Conservation (phyloP, 2,888 invertebrate species). For the Harpalus rubripes region DNA sequence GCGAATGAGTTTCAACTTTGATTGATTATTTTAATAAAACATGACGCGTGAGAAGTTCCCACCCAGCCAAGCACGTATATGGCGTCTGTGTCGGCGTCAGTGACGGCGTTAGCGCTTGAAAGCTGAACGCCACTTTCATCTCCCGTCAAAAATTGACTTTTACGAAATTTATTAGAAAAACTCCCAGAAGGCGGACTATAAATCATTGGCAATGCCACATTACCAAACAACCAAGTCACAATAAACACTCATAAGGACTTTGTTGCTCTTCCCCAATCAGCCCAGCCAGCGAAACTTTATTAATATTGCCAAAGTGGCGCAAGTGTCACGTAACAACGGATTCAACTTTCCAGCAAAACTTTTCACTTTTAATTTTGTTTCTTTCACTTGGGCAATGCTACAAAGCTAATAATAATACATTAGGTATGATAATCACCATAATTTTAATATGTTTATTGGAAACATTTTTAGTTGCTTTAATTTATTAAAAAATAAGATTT, state of each 20-base stretch:
- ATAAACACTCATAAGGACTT: constrained; percentile 59
- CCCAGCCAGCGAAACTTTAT: constrained; percentile 25
- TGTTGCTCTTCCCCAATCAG: neutral
- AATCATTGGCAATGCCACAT: constrained; percentile 65
- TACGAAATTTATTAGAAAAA: constrained; percentile 64
- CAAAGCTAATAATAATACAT: too few species aligned
- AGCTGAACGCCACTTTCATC: constrained; percentile 48
- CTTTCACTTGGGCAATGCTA: neutral
- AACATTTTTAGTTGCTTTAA: too few species aligned
- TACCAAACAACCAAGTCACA: constrained; percentile 65
- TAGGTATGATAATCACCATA: too few species aligned
- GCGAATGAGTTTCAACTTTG: constrained; percentile 61
- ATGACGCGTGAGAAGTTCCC: constrained; percentile 61
- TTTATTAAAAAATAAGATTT: too few species aligned
- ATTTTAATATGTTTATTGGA: too few species aligned
- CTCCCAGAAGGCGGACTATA: constrained; percentile 54
- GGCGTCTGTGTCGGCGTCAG: neutral
- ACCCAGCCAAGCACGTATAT: constrained; percentile 13
- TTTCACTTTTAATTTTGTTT: neutral
- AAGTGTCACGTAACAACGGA: neutral
- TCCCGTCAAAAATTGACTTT: constrained; percentile 62
- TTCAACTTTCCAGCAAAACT: neutral
- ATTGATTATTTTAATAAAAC: constrained; percentile 66
- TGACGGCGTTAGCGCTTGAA: constrained; percentile 20
- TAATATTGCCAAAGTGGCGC: constrained; percentile 25